Conservation (phyloP, 2,113 vertebrate species). For the Cyanoderma ruficeps region DNA sequence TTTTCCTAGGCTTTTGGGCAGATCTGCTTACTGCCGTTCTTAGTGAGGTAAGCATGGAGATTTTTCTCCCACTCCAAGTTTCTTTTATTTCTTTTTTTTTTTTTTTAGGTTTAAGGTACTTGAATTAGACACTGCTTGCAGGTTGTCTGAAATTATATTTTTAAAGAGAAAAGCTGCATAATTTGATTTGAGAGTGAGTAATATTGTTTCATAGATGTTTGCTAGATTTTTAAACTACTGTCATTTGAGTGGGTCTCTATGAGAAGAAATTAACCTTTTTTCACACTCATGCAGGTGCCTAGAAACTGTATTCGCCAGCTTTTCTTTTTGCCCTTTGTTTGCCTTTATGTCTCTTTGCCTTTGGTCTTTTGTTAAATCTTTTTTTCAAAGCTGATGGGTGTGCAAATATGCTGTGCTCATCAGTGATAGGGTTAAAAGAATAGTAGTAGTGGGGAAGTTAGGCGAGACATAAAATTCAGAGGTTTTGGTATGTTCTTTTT, state of each 20-base stretch:
- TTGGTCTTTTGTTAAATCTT: neutral
- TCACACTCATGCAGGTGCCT: neutral
- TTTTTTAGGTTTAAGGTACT: neutral
- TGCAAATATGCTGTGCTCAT: neutral
- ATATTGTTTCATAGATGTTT: neutral
- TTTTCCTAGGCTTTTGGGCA: constrained; percentile 64
- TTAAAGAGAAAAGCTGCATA: neutral
- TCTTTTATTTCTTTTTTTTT: neutral
- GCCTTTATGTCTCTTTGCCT: neutral
- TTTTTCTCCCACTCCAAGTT: neutral
- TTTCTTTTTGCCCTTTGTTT: neutral
- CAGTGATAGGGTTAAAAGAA: neutral
- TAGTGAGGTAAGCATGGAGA: constrained; percentile 47
- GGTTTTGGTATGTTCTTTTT: neutral
- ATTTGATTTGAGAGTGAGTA: neutral
- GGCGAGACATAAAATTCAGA: neutral
- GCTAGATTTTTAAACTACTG: neutral
- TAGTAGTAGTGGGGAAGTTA: neutral
- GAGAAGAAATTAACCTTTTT: neutral
- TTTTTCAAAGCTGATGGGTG: neutral
- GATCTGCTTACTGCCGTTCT: constrained; percentile 29
- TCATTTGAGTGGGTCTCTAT: neutral
- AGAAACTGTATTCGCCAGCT: neutral
- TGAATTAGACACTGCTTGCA: neutral
- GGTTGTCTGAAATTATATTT: neutral